Percentiles rank a stretch among this genome's conserved stretches.
phyloP scores from a whole-genome alignment of 1,140 invertebrate species.

The Ooceraea biroi region DNA sequence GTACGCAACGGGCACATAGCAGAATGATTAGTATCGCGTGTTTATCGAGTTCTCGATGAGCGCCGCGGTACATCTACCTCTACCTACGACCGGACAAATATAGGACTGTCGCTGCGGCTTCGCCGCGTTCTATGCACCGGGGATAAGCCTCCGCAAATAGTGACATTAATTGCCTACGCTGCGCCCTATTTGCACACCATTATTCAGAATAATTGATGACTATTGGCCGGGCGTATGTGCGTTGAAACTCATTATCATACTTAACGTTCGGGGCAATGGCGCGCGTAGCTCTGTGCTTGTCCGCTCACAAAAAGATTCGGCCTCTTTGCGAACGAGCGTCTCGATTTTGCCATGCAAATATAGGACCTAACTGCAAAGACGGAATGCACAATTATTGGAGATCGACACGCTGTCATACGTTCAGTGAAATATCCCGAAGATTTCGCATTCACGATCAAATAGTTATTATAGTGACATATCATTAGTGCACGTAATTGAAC shows the following conservation, averaged over 20 bases:
- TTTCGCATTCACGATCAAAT: background rate
- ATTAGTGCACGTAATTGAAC: background rate
- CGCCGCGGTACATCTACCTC: conserved; percentile 57
- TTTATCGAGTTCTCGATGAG: conserved; percentile 75
- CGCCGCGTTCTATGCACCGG: conserved; percentile 60
- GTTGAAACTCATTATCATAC: conserved; percentile 82
- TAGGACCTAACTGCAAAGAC: conserved; percentile 22
- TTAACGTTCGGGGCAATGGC: conserved; percentile 68
- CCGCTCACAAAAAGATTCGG: background rate
- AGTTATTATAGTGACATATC: background rate
- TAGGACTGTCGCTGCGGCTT: conserved; percentile 59
- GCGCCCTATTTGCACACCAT: conserved; percentile 83
- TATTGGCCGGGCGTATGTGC: conserved; percentile 77
- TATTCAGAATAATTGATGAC: conserved; percentile 85
- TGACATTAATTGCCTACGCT: conserved; percentile 82
- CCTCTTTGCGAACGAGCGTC: background rate
- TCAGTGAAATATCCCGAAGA: background rate
- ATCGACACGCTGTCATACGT: background rate
- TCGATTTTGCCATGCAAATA: conserved; percentile 15
- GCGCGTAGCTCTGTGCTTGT: background rate
- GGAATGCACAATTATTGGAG: conserved; percentile 12
- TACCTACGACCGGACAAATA: conserved; percentile 70
- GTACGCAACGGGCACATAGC: conserved; percentile 6
- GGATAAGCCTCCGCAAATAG: conserved; percentile 83
- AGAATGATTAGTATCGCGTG: conserved; percentile 74